A percentile compares a stretch with the other conserved stretches of the same genome.
Conservation (phyloP, 2,888 invertebrate species). For the Eucera pruinosa region DNA sequence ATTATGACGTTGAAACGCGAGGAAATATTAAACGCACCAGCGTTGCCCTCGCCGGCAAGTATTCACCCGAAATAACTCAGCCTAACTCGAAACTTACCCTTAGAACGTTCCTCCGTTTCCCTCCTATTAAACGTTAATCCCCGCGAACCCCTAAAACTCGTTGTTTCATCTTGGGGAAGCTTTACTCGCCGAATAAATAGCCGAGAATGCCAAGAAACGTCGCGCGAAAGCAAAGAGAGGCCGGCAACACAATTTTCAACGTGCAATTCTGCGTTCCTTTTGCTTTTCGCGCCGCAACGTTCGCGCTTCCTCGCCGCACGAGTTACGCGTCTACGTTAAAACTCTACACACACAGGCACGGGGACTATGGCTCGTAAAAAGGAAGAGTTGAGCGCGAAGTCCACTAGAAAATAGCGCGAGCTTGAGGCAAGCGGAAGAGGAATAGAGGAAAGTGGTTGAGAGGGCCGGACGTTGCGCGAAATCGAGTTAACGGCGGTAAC, state of each 20-base stretch:
- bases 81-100: constrained; percentile 6
- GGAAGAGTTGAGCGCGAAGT: no score
- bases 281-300: constrained; percentile 10
- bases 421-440: neutral
- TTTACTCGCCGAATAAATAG: constrained; percentile 1
- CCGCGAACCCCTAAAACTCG: neutral
- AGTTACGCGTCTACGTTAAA: neutral
- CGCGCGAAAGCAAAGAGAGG: neutral
- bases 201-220: neutral
- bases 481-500: constrained; percentile 51
- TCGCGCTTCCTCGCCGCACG: constrained; percentile 16
- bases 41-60: neutral
- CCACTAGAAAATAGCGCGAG: no score
- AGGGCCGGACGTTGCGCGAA: neutral
- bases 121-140: constrained; percentile 22
- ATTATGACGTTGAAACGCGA: constrained; percentile 25
- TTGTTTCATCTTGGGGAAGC: no score
- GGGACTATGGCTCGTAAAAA: no score
- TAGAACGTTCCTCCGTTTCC: constrained; percentile 1
- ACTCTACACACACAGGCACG: neutral
- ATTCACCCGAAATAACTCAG: constrained; percentile 20
- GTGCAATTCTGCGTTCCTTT: neutral
- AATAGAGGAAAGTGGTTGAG: neutral
- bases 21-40: constrained; percentile 28
- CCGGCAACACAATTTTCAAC: neutral